Percentiles rank a stretch among this genome's conserved stretches.
Evolutionary conservation across 2,797 vertebrate species (phyloP).

Genomic region (Chelon labrosus): DNA sequence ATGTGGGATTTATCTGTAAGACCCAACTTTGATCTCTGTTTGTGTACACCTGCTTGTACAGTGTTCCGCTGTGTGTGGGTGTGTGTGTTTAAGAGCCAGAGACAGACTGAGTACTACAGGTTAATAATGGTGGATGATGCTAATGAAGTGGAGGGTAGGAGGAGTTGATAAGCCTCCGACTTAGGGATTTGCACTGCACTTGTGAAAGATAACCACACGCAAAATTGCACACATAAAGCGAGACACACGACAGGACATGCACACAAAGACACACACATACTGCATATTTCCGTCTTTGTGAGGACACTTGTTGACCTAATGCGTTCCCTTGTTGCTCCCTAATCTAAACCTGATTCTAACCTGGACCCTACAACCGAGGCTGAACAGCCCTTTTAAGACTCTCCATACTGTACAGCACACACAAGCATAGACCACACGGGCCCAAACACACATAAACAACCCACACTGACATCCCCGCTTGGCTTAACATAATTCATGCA

Average conservation of each 20-base stretch:
- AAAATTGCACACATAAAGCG: background rate
- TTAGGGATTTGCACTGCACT: slow-evolving; percentile 46
- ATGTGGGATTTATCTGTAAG: slow-evolving; percentile 25
- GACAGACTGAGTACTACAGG: slow-evolving; percentile 15
- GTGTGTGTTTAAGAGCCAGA: slow-evolving; percentile 6
- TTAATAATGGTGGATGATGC: slow-evolving; percentile 50
- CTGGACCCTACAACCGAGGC: background rate
- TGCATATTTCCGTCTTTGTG: background rate
- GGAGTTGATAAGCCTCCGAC: slow-evolving; percentile 51
- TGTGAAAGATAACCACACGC: slow-evolving; percentile 46
- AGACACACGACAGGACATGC: background rate
- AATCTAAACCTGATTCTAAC: background rate
- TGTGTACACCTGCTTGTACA: background rate
- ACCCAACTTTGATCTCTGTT: slow-evolving; percentile 23
- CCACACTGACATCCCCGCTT: background rate
- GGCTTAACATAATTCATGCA: slow-evolving; percentile 46
- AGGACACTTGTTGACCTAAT: background rate
- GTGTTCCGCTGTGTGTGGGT: background rate
- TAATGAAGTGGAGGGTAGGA: slow-evolving; percentile 43
- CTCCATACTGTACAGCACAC: no score
- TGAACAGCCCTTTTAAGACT: background rate
- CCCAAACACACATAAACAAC: background rate
- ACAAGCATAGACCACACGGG: no score
- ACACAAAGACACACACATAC: background rate
- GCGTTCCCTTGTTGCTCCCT: background rate